phyloP scores from a whole-genome alignment of 2,888 invertebrate species.

The Patella pellucida region DNA sequence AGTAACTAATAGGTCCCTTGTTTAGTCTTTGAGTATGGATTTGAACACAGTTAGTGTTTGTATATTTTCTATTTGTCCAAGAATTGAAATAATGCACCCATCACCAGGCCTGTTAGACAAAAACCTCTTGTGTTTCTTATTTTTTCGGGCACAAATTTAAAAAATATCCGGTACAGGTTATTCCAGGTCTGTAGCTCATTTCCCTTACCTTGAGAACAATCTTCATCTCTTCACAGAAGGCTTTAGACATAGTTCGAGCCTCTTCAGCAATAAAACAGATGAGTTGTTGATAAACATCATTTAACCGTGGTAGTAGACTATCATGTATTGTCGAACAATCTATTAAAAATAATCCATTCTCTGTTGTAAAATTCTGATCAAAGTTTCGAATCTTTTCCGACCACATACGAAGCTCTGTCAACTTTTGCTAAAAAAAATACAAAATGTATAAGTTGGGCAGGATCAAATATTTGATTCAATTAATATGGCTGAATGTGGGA shows the following conservation, averaged over 20 bases:
- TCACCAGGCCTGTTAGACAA: no score
- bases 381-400: constrained; percentile 65
- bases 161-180: no score
- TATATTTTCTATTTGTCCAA: no score
- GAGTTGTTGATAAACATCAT: constrained; percentile 63
- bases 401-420: constrained; percentile 67
- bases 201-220: constrained; percentile 52
- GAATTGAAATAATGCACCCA: no score
- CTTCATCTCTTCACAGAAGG: constrained; percentile 63
- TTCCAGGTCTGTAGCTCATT: no score
- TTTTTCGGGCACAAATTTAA: no score
- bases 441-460: background rate
- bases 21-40: no score
- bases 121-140: no score
- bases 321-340: constrained; percentile 65
- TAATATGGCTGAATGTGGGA: background rate
- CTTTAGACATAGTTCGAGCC: constrained; percentile 53
- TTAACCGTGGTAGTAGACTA: constrained; percentile 60
- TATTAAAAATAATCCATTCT: constrained; percentile 63
- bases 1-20: no score
- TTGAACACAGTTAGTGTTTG: no score
- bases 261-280: constrained; percentile 66
- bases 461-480: background rate
- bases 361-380: constrained; percentile 61
- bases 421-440: constrained; percentile 61